Percentiles rank a stretch among this genome's conserved stretches.
These are phyloP conservation scores for Sarcophaga rosellei DNA, from an alignment of 2,888 invertebrate genomes.

Conservation along the genomic window DNA sequence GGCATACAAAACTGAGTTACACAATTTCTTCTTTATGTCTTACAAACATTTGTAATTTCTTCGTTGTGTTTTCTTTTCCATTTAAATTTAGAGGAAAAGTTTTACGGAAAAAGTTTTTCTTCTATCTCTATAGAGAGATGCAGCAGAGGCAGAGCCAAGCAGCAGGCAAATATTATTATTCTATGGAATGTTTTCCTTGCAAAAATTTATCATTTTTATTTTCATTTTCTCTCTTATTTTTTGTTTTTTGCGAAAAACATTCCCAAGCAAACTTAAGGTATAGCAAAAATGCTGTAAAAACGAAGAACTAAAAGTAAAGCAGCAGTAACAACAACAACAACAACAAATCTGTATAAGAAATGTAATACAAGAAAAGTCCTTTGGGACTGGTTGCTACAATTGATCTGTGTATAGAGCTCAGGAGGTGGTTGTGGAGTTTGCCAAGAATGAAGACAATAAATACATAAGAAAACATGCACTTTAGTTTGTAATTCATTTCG, in stretches of 20 bases:
- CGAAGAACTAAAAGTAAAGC: not conserved
- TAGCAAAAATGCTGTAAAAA: not conserved
- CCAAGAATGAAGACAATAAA: conserved; percentile 24
- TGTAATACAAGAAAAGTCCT: conserved; percentile 34
- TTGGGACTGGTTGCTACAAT: conserved; percentile 63
- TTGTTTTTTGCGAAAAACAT: not conserved
- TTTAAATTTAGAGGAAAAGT: not conserved
- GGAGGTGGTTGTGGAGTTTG: no score
- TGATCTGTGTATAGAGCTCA: not conserved
- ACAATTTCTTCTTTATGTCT: conserved; percentile 35
- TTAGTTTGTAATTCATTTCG: conserved; percentile 46
- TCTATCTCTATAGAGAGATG: conserved; percentile 3
- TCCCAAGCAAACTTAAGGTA: conserved; percentile 37
- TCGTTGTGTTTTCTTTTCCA: not conserved
- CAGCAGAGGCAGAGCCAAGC: not conserved
- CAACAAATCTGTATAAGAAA: conserved; percentile 12
- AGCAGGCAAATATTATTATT: conserved; percentile 45
- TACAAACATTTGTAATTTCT: not conserved
- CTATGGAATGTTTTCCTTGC: conserved; percentile 34
- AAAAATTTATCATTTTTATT: not conserved
- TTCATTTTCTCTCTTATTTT: not conserved
- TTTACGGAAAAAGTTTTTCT: not conserved
- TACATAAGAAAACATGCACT: conserved; percentile 52
- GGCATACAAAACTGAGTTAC: conserved; percentile 28
- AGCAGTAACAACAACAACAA: conserved; percentile 1